These are phyloP conservation scores for Cardiocondyla obscurior DNA, from an alignment of 1,140 invertebrate genomes.

Conservation along the genomic window DNA sequence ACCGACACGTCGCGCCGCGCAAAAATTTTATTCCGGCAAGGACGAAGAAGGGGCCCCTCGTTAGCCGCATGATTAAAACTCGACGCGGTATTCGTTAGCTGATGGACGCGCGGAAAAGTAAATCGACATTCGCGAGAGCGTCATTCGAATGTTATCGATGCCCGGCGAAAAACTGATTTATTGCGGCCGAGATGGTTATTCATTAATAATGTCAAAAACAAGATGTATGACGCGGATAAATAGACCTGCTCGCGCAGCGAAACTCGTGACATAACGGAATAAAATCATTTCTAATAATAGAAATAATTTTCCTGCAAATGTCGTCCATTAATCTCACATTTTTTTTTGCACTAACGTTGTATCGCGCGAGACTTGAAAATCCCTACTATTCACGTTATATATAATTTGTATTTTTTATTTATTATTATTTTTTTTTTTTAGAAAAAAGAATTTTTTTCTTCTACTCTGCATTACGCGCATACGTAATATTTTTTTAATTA, in stretches of 20 bases:
- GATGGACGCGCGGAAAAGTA: background rate
- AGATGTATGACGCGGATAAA: constrained; percentile 29
- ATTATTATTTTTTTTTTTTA: too few relatives aligned
- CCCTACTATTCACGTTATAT: background rate
- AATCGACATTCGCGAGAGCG: background rate
- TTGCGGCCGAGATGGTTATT: constrained; percentile 9
- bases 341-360: background rate
- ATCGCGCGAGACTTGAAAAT: background rate
- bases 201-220: constrained; percentile 48
- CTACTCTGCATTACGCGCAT: background rate
- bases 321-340: background rate
- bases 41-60: background rate
- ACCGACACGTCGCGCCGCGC: background rate
- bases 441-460: background rate
- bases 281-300: constrained; percentile 31
- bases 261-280: background rate
- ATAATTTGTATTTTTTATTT: too few relatives aligned
- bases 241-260: background rate
- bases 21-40: constrained; percentile 17
- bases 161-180: constrained; percentile 44
- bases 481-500: background rate
- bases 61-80: background rate
- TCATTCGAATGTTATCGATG: constrained; percentile 22
- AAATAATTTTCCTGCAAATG: too few relatives aligned
- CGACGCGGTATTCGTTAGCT: constrained; percentile 18